A percentile compares a stretch with the other conserved stretches of the same genome.
Evolutionary conservation across 1,140 invertebrate species (phyloP).

Genomic region (Periplaneta americana): DNA sequence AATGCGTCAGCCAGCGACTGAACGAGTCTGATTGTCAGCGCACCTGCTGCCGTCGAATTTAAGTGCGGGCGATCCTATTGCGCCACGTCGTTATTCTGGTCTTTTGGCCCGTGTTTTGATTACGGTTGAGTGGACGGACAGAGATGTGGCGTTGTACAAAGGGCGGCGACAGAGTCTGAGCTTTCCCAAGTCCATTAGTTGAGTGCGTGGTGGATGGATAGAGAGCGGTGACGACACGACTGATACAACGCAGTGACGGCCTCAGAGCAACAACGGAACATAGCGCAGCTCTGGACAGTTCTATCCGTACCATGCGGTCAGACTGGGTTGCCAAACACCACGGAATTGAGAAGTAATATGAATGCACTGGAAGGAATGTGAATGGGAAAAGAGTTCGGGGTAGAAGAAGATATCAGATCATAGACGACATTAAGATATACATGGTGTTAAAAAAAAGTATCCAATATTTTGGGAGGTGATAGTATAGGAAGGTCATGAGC

Average conservation of each 20-base stretch:
- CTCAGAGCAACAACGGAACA: background rate
- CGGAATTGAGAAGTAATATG: no score
- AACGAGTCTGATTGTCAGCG: background rate
- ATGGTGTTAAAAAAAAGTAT: no score
- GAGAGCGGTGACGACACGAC: background rate
- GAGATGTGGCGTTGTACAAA: background rate
- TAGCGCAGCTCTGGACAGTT: no score
- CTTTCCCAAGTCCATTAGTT: background rate
- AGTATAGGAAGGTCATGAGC: no score
- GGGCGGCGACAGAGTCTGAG: constrained; percentile 10
- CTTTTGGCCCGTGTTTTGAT: background rate
- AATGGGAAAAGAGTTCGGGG: no score
- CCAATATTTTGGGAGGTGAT: no score
- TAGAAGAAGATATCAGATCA: no score
- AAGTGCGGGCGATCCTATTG: background rate
- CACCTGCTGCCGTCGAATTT: background rate
- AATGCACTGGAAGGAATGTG: no score
- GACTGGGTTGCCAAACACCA: no score
- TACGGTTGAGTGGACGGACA: background rate
- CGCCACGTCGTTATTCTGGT: background rate
- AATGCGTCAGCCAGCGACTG: no score
- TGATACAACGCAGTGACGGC: background rate
- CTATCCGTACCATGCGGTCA: no score
- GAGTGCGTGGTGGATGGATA: background rate
- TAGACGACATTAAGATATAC: no score